Evolutionary conservation across 2,888 invertebrate genomes (phyloP).

Genomic region (Camptogramma bilineatum): DNA sequence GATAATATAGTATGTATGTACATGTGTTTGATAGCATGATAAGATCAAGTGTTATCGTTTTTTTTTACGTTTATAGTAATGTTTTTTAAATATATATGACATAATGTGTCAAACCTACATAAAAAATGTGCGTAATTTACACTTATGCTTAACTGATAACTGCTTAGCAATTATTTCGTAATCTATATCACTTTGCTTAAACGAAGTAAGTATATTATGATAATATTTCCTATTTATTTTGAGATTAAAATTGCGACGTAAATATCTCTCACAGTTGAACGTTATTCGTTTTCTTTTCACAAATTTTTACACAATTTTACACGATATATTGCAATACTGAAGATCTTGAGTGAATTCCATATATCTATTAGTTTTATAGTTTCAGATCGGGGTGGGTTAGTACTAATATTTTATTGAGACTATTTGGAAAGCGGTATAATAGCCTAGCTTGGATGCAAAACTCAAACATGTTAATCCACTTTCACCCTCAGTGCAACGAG

Average conservation of each 20-base stretch:
- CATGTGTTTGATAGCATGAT: conserved; percentile 31
- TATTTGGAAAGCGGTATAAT: conserved; percentile 70
- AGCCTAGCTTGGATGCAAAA: conserved; percentile 54
- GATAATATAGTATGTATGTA: not conserved
- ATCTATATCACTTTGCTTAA: conserved; percentile 12
- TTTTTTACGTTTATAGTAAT: conserved; percentile 38
- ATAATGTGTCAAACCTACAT: conserved; percentile 30
- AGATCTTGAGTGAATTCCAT: conserved; percentile 12
- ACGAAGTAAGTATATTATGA: too few relatives aligned
- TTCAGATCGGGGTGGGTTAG: conserved; percentile 12
- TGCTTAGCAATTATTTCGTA: conserved; percentile 3
- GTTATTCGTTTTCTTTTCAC: conserved; percentile 1
- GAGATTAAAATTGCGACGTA: not conserved
- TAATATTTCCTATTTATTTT: conserved; percentile 2
- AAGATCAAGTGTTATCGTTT: conserved; percentile 30
- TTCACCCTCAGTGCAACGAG: conserved; percentile 62
- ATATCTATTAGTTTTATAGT: conserved; percentile 19
- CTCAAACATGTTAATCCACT: conserved; percentile 66
- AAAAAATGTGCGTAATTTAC: conserved; percentile 29
- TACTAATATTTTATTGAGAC: conserved; percentile 27
- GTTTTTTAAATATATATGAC: conserved; percentile 45
- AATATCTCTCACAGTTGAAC: not conserved
- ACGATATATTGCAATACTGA: not conserved
- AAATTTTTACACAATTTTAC: conserved; percentile 1
- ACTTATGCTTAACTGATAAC: conserved; percentile 1